Evolutionary conservation across 2,888 invertebrate genomes (phyloP).

Genomic region (Athrips mouffetella): DNA sequence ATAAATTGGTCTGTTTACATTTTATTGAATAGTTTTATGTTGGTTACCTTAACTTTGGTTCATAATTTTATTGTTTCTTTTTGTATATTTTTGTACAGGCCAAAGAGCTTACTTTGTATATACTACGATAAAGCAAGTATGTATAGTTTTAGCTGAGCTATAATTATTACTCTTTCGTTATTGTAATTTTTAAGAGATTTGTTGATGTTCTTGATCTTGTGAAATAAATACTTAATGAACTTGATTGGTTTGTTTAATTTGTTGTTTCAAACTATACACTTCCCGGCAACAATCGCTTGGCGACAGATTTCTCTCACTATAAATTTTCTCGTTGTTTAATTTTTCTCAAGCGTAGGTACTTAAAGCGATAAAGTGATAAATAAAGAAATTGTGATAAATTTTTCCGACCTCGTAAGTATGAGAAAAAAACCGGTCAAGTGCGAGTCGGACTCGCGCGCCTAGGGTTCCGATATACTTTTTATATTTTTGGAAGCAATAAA

Average conservation of each 20-base stretch:
- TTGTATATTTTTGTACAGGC: slow-evolving; percentile 71
- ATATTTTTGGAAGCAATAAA: no score
- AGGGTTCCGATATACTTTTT: no score
- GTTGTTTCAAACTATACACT: not conserved
- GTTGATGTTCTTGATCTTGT: slow-evolving; percentile 78
- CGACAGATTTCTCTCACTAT: no score
- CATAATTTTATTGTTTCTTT: slow-evolving; percentile 57
- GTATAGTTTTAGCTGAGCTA: slow-evolving; percentile 52
- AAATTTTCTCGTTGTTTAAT: no score
- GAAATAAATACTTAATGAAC: slow-evolving; percentile 63
- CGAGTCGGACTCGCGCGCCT: no score
- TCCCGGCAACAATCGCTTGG: no score
- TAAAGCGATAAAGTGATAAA: no score
- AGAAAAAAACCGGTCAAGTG: no score
- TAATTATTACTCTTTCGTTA: slow-evolving; percentile 65
- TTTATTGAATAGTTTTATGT: slow-evolving; percentile 71
- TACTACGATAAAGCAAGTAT: slow-evolving; percentile 57
- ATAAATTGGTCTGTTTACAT: slow-evolving; percentile 52
- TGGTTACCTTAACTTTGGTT: slow-evolving; percentile 64
- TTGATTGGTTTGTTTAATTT: slow-evolving; percentile 30
- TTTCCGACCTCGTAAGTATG: no score
- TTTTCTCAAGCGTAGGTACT: no score
- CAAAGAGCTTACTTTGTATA: slow-evolving; percentile 76
- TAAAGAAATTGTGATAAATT: no score
- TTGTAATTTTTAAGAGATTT: slow-evolving; percentile 76